Evolutionary conservation across 2,888 invertebrate species (phyloP), one percentile per base, ranked within the genome.

Genomic region (Tetragonisca angustula): DNA sequence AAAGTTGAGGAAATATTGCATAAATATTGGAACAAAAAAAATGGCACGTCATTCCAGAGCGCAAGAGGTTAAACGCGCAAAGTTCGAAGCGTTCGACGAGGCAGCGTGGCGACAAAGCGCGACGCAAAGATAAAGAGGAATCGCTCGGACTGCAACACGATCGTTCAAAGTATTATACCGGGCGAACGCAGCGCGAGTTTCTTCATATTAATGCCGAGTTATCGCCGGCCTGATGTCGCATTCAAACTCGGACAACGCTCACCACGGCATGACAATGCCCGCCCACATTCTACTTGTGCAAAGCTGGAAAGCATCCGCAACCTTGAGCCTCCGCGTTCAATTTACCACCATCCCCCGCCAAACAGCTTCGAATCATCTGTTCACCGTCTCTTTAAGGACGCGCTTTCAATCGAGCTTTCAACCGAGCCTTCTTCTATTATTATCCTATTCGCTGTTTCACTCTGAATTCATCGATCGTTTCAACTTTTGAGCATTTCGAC

Each of bases 241-340:
- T 76, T 83, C 78, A 76, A 84, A 83, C 79, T 73, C 76, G 76
- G 69, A 79, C 78, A 78, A 83, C 75, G 78, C n/a, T 78, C 77
- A 73, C 76, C 52, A 43, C 70, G 68, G 70, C 73, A 56, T 67
- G 70, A 85, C 84, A 85, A 85, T 79, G 79, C 67, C 65, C 83
- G 76, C 83, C 79, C 62, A 79, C 84, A 64, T 85, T 73, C 83
- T 79, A 65, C 79, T 83, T 70, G 76, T 32, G 71, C 73, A 73
- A 75, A 85, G 62, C 74, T 83, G 79, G 79, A 85, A 83, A 85
- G 76, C 84, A 83, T 83, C 69, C 49, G 70, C 70, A 83, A 79
- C 84, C 83, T 84, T 83, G 78, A 43, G 67, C 27, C 70, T 50
- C 76, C 19, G n/a, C 69, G 43, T 67, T 81, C 77, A 62, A 77